Percentiles rank a stretch among this genome's conserved stretches.
These are phyloP conservation scores for Apodemus sylvaticus DNA, from an alignment of 2,113 vertebrate species.

Conservation along the genomic window DNA sequence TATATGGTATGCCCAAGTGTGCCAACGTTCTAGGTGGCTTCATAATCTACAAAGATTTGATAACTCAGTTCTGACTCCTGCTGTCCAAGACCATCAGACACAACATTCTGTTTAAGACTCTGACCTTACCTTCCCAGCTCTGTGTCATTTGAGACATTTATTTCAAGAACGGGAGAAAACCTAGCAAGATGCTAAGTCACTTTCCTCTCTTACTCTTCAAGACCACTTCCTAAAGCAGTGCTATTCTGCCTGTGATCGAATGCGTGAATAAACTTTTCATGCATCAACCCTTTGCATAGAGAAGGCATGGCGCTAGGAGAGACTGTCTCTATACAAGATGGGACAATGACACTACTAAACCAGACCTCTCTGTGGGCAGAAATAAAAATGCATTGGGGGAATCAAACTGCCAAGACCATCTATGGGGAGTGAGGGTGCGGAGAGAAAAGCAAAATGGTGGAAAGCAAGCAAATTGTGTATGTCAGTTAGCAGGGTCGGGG, in stretches of 20 bases:
- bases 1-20: background rate
- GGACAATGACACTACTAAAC: background rate
- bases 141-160: conserved; percentile 9
- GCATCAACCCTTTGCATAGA: background rate
- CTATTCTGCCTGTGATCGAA: background rate
- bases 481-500: background rate
- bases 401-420: background rate
- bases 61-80: background rate
- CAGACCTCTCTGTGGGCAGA: background rate
- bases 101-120: background rate
- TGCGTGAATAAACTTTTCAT: conserved; percentile 5
- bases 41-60: background rate
- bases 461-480: background rate
- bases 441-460: background rate
- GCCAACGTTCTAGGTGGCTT: background rate
- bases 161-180: background rate
- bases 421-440: too few relatives aligned
- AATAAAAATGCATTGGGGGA: background rate
- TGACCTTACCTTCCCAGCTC: background rate
- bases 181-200: background rate
- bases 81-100: background rate
- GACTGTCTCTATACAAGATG: background rate
- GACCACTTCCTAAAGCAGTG: background rate
- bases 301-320: background rate
- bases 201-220: background rate